Conservation (phyloP, 2,888 invertebrate genomes). For the Augochlorella aurata region DNA sequence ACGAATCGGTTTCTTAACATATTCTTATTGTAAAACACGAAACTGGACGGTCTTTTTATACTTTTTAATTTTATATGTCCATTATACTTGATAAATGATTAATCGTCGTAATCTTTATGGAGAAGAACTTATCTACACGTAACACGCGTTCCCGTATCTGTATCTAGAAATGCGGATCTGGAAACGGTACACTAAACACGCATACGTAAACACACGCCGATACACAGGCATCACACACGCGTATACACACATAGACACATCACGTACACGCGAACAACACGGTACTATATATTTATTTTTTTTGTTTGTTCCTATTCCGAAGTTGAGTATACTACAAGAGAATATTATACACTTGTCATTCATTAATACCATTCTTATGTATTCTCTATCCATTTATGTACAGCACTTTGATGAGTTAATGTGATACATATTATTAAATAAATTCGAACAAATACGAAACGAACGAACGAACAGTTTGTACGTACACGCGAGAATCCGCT, state of each 20-base stretch:
- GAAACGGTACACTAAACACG: background rate
- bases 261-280: conserved; percentile 39
- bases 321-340: conserved; percentile 74
- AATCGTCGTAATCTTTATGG: conserved; percentile 71
- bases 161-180: background rate
- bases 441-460: conserved; percentile 70
- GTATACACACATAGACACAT: conserved; percentile 19
- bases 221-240: conserved; percentile 54
- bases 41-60: conserved; percentile 77
- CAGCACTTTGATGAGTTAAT: conserved; percentile 80
- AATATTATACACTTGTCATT: conserved; percentile 60
- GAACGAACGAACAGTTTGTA: conserved; percentile 39
- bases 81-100: conserved; percentile 77
- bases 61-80: conserved; percentile 81
- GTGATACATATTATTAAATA: conserved; percentile 79
- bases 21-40: conserved; percentile 65
- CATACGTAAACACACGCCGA: conserved; percentile 8
- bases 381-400: conserved; percentile 75
- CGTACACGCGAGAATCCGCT: conserved; percentile 23
- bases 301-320: conserved; percentile 81
- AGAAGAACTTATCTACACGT: conserved; percentile 56
- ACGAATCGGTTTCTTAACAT: conserved; percentile 57
- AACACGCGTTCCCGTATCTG: background rate
- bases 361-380: conserved; percentile 62
- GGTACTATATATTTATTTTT: conserved; percentile 64